Conservation (phyloP, 1,140 invertebrate genomes). For the Rhagoletis pomonella region DNA sequence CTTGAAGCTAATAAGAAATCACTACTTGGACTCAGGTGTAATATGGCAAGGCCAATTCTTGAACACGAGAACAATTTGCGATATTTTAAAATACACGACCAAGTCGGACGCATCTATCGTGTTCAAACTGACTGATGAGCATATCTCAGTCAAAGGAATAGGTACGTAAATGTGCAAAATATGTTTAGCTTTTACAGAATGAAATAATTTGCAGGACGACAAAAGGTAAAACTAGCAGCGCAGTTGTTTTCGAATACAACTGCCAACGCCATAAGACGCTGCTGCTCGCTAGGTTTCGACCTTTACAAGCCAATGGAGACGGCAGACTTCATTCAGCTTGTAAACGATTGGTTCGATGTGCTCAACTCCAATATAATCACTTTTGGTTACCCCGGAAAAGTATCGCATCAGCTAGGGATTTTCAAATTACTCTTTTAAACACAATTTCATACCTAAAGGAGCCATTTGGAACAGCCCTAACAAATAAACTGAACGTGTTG, state of each 20-base stretch:
- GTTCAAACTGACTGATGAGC: no score
- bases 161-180: no score
- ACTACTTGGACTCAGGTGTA: conserved; percentile 34
- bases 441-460: no score
- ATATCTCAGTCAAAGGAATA: no score
- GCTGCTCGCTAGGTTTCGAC: neutral
- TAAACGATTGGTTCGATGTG: conserved; percentile 36
- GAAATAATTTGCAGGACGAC: no score
- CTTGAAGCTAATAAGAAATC: conserved; percentile 35
- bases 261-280: neutral
- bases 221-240: no score
- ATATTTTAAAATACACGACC: no score
- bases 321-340: conserved; percentile 41
- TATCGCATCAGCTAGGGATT: neutral
- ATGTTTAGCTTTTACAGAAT: no score
- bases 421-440: no score
- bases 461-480: no score
- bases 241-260: conserved; percentile 17
- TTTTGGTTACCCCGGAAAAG: conserved; percentile 23
- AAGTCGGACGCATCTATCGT: no score
- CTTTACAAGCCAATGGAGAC: neutral
- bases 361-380: neutral
- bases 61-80: neutral
- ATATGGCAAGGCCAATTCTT: neutral
- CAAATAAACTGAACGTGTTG: no score